Evolutionary conservation across 2,888 invertebrate species (phyloP).

Genomic region (Drosophila phalerata): DNA sequence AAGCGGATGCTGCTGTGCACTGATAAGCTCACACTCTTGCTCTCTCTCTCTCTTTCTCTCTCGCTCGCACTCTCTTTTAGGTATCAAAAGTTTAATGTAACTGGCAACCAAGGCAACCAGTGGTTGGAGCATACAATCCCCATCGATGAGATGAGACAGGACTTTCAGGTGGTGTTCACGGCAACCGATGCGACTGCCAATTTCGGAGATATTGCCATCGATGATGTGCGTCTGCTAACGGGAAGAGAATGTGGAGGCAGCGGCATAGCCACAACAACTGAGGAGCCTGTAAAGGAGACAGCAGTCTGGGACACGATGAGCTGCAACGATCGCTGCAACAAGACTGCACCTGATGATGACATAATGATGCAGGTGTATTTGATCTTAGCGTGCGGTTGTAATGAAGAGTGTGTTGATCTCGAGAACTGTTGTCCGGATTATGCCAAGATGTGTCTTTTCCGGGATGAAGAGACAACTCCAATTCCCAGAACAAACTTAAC

Average conservation of each 20-base stretch:
- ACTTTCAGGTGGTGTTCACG: slow-evolving; percentile 91
- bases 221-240: slow-evolving; percentile 90
- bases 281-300: slow-evolving; percentile 10
- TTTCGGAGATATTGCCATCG: slow-evolving; percentile 92
- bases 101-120: slow-evolving; percentile 89
- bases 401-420: slow-evolving; percentile 86
- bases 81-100: slow-evolving; percentile 87
- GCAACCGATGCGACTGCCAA: slow-evolving; percentile 89
- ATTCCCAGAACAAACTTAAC: neutral
- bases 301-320: slow-evolving; percentile 83
- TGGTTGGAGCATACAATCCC: slow-evolving; percentile 88
- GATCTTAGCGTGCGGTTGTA: slow-evolving; percentile 87
- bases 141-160: slow-evolving; percentile 85
- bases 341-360: neutral
- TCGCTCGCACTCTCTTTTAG: slow-evolving; percentile 19
- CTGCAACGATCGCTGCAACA: slow-evolving; percentile 48
- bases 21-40: slow-evolving; percentile 34
- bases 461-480: neutral
- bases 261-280: slow-evolving; percentile 40
- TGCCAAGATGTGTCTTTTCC: slow-evolving; percentile 60
- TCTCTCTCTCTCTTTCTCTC: neutral
- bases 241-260: slow-evolving; percentile 71
- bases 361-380: slow-evolving; percentile 34
- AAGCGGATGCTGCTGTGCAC: slow-evolving; percentile 26
- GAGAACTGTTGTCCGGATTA: slow-evolving; percentile 90